phyloP scores from a whole-genome alignment of 2,113 vertebrate species.

The Colinus virginianus region DNA sequence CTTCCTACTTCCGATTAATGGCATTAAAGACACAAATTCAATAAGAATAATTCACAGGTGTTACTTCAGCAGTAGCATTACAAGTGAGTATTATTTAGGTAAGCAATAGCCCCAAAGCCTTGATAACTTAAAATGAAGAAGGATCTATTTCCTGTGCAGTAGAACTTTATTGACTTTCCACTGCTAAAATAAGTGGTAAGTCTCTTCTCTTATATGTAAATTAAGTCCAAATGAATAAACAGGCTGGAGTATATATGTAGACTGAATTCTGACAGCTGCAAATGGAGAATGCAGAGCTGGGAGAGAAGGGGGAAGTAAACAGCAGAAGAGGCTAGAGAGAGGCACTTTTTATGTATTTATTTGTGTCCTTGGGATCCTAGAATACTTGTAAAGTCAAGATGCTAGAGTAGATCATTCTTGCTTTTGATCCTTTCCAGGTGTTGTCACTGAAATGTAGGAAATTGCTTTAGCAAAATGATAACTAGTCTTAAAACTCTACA shows the following conservation, averaged over 20 bases:
- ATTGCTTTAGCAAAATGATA: neutral
- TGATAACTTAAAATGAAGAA: neutral
- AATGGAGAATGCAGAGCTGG: neutral
- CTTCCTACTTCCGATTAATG: neutral
- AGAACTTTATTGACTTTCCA: neutral
- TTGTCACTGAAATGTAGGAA: neutral
- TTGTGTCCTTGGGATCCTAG: neutral
- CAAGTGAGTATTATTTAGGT: neutral
- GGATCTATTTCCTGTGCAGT: neutral
- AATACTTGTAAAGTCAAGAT: neutral
- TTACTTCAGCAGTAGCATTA: neutral
- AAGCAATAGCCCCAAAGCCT: neutral
- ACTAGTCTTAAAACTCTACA: neutral
- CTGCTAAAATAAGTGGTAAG: neutral
- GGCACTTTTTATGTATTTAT: neutral
- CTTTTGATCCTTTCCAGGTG: neutral
- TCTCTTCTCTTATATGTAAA: neutral
- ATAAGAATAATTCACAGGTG: neutral
- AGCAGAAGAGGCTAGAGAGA: neutral
- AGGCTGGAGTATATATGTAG: neutral
- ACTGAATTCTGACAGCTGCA: neutral
- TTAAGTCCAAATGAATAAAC: neutral
- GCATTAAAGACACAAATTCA: neutral
- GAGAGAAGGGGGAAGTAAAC: neutral
- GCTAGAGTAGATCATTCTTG: neutral